Evolutionary conservation across 1,140 invertebrate species (phyloP), one percentile per base, ranked within the genome.

Genomic region (Drosophila prosaltans): DNA sequence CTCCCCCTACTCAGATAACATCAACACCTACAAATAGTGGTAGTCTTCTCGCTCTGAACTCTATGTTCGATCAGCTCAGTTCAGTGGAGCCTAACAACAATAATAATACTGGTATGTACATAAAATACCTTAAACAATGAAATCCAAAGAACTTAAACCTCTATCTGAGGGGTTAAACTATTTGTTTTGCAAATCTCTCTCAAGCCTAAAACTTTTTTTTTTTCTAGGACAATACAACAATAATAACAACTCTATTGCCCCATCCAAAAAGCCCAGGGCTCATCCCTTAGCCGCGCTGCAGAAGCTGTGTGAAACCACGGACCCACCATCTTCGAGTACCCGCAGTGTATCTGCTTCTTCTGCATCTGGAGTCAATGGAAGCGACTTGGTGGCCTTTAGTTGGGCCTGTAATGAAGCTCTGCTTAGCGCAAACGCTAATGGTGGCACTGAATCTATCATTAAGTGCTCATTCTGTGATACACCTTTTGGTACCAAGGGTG

Each of bases 381-480:
- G 11, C 89, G 93, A 48, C 79, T 97, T 98, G 70, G 93, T 98
- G 11, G 97, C 97, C 1, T 98, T 98, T 91, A 98, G 97, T 91
- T 98, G 97, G 97, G 97, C 97, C 9, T 98, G 97, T 92, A 98
- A 97, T 90, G 97, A 98, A 90, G 97, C 97, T 0, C 96, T 97
- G 2, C 95, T 97, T 68, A 97, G 96, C 1, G 94, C 95, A 1
- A 78, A 71, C 55, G 69, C 74, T 11, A 66, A 41, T 0, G 43
- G 65, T 24, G 65, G 54, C 21, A 74, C 41, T 3, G 82, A 78
- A 10, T 97, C 97, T 10, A 96, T 97, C 45, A 97, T 98, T 95
- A 98, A 98, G 92, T 99, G 98, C 93, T 97, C 98, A 21, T 97
- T 98, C 81, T 99, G 98, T 94, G 98, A 98, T 93, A 98, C 98